Base-by-base conservation (phyloP, 2,888 invertebrate species). In the Proisotoma minuta region DNA sequence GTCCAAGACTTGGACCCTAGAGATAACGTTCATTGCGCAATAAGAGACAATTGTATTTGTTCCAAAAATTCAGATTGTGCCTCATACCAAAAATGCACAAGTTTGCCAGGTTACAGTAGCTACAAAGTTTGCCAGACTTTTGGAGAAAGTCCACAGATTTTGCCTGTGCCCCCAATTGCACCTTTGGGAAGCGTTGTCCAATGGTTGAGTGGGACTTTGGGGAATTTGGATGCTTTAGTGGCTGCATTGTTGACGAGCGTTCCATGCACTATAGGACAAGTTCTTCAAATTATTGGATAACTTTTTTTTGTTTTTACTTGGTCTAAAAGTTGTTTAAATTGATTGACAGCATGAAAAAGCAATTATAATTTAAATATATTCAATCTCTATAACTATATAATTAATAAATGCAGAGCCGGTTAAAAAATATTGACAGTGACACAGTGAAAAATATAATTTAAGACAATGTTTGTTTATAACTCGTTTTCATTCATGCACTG, bases 31-130 rank as follows among this genome's bases (percentile, higher is more conserved):
- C 60, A 60, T 24, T 64, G 64, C 49, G 64, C 60, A 4, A 29
- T 64, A 4, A 47, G 27, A 23, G 64, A 64, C 27, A 29, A 64
- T 49, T 64, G 64, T 26, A 20, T 60, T 5, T 62, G 62, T 20
- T 40, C 43, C 20, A n/a, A 4, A 3, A 39, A 27, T 18, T 20
- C 18, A 1, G 62, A 62, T 26, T 62, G 62, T 54, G 62, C 48
- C 2, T 4, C 5, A 27, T 34, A 26, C 15, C 58, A 59, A 39
- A 20, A 1, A 0, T 62, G 62, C 26, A 26, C 24, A n/a, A 40
- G 39, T 15, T 22, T 52, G 12, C 28, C 10, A 20, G 59, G 59
- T 1, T 59, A 40, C 23, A 34, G 34, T 15, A 40, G 29, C 12
- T 54, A 54, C 22, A 12, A 24, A 5, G 39, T 54, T 3, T 54